Evolutionary conservation across 1,140 invertebrate genomes (phyloP), one percentile per base, ranked within the genome.

Genomic region (Drosophila santomea): DNA sequence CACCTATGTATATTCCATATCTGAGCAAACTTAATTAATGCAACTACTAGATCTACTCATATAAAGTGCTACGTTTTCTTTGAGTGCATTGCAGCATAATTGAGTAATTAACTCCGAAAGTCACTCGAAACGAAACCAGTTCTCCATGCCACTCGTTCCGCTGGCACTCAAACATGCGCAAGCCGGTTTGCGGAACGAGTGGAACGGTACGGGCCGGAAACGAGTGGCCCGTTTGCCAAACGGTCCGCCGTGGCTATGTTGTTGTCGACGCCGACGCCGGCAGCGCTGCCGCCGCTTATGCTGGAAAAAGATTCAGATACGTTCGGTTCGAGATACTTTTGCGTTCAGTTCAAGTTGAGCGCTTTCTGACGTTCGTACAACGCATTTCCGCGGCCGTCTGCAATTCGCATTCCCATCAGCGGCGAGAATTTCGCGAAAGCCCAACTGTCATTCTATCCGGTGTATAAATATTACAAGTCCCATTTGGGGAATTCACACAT

Each of bases 321-420:
- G 71, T 85, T 84, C 77, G 44, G 50, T 68, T 77, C 74, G 60
- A 73, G 62, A 73, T 67, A 86, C 80, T 82, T 78, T 59, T 51
- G 48, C 57, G 58, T 78, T 80, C 78, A 86, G 73, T 86, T 78
- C 43, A 74, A 79, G 74, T 86, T 74, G 84, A 80, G 84, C 69
- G 75, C 80, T 82, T 86, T 81, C 80, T 78, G 66, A 86, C 83
- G 83, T 74, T 88, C 83, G 82, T 71, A 68, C 80, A 66, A 86
- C 75, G 68, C 77, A 78, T 77, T 75, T 68, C 60, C 63, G 63
- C 78, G 68, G 58, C 48, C 56, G 74, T 73, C 80, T 75, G 51
- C 58, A 44, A 23, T 58, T 73, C 58, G 57, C 72, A 56, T 20
- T 73, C 58, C 50, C 72, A 56, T 20, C 62, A 17, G 14, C 36